phyloP scores from a whole-genome alignment of 1,140 invertebrate genomes.

The Bombus confusus region DNA sequence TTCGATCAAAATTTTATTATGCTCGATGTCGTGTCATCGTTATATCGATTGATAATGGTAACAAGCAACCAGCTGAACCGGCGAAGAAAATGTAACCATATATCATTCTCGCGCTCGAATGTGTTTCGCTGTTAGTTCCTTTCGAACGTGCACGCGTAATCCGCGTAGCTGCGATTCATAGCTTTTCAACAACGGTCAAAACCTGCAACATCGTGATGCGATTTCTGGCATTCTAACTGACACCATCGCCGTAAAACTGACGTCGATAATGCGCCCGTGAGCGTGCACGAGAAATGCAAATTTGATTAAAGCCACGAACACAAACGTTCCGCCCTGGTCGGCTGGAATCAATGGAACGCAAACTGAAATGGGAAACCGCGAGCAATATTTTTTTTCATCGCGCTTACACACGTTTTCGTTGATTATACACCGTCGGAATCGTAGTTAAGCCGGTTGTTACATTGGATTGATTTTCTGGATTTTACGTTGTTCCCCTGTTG shows the following conservation, averaged over 20 bases:
- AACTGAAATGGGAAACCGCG: constrained; percentile 18
- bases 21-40: background rate
- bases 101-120: constrained; percentile 10
- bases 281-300: constrained; percentile 29
- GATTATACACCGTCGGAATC: constrained; percentile 1
- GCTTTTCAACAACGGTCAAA: background rate
- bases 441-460: constrained; percentile 20
- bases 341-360: constrained; percentile 16
- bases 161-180: background rate
- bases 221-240: background rate
- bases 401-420: background rate
- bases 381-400: background rate
- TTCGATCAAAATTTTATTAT: constrained; percentile 5
- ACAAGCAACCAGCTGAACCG: background rate
- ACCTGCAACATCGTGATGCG: too few relatives aligned
- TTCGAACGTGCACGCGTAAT: background rate
- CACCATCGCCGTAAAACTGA: constrained; percentile 20
- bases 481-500: background rate
- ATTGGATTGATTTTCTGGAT: constrained; percentile 3
- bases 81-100: background rate
- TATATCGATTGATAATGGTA: background rate
- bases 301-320: constrained; percentile 43
- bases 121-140: background rate
- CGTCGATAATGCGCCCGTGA: background rate
- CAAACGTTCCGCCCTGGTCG: background rate